phyloP scores from a whole-genome alignment of 2,888 invertebrate genomes.

The Lasioglossum calceatum region DNA sequence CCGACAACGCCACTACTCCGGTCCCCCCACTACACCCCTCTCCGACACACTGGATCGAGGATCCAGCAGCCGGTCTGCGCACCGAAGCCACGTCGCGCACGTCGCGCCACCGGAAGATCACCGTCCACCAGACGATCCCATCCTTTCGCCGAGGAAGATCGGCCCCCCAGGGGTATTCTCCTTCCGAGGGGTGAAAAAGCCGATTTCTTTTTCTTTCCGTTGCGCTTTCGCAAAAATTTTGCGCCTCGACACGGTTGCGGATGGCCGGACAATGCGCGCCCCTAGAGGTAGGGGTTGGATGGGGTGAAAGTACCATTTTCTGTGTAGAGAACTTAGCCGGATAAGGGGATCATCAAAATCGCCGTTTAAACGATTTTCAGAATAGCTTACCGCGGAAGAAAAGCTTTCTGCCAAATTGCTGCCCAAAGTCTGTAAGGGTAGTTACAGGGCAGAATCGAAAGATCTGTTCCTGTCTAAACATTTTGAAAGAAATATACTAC shows the following conservation, averaged over 20 bases:
- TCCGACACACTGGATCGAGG: constrained; percentile 60
- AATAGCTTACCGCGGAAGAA: neutral
- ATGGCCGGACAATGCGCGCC: neutral
- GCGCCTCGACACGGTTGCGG: neutral
- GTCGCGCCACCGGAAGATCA: constrained; percentile 57
- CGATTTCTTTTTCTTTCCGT: neutral
- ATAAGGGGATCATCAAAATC: neutral
- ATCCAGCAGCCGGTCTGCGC: constrained; percentile 58
- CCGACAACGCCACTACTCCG: constrained; percentile 54
- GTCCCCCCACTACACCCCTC: constrained; percentile 43
- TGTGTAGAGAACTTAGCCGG: neutral
- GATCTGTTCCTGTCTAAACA: too few species aligned
- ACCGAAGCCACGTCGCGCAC: neutral
- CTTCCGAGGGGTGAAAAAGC: neutral
- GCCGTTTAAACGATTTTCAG: neutral
- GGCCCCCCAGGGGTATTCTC: neutral
- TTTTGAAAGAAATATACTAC: too few species aligned
- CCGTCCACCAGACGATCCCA: constrained; percentile 25
- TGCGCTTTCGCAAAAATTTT: neutral
- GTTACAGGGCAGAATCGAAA: too few species aligned
- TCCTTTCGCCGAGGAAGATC: constrained; percentile 18
- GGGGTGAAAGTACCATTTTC: neutral
- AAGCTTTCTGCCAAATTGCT: neutral
- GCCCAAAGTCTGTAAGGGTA: neutral
- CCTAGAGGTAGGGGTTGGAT: neutral